phyloP scores from a whole-genome alignment of 1,140 invertebrate genomes.

The Sesamia nonagrioides region DNA sequence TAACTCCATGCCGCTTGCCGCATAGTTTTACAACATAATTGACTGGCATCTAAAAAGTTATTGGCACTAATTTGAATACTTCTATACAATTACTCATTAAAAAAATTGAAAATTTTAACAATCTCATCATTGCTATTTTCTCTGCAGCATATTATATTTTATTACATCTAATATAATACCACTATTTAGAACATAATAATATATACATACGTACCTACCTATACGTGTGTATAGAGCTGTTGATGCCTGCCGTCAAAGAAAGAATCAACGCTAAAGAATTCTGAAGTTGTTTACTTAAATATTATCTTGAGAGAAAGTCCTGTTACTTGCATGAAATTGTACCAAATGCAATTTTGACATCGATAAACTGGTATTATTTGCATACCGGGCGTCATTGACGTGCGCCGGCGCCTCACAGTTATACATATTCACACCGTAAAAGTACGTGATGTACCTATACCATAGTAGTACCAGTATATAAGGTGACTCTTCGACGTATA shows the following conservation, averaged over 20 bases:
- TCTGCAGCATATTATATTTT: constrained; percentile 28
- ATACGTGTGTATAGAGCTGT: background rate
- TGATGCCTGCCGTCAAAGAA: background rate
- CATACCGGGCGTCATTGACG: constrained; percentile 65
- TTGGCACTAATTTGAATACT: constrained; percentile 14
- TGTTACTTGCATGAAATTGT: constrained; percentile 42
- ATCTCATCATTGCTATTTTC: constrained; percentile 17
- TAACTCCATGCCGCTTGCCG: too few relatives aligned
- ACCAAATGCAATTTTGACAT: constrained; percentile 53
- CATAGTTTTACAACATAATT: background rate
- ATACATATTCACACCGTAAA: constrained; percentile 31
- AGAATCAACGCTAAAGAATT: background rate
- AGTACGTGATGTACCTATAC: constrained; percentile 14
- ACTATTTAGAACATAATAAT: background rate
- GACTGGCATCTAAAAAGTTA: background rate
- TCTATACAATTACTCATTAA: too few relatives aligned
- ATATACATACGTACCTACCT: too few relatives aligned
- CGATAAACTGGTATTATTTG: constrained; percentile 64
- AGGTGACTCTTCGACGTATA: constrained; percentile 17
- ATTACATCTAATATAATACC: constrained; percentile 17
- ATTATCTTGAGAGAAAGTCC: constrained; percentile 55
- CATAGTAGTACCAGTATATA: background rate
- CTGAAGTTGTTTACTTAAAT: background rate
- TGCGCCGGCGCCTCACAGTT: constrained; percentile 50
- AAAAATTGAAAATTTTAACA: background rate